Conservation (phyloP, 2,113 vertebrate genomes). For the Actenoides lindsayi region DNA sequence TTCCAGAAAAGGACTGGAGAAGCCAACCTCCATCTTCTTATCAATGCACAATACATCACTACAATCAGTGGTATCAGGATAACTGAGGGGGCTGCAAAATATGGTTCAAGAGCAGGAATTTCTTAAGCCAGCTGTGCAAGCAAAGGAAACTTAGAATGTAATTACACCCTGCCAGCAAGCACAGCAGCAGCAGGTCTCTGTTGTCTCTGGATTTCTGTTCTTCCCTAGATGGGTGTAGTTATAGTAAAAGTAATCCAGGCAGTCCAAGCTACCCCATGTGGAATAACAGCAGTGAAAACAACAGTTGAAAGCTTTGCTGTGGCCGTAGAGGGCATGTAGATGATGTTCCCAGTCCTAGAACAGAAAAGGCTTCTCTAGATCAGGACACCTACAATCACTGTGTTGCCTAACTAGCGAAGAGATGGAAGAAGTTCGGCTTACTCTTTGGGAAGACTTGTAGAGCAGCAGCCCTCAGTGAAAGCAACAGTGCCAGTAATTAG, state of each 20-base stretch:
- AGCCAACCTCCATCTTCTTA: background rate
- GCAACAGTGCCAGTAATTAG: background rate
- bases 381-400: background rate
- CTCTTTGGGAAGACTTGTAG: background rate
- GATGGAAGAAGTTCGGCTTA: background rate
- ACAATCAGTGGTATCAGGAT: background rate
- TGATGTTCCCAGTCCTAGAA: background rate
- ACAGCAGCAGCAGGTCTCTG: background rate
- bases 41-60: background rate
- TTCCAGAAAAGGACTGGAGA: background rate
- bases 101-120: background rate
- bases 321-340: rapidly evolving
- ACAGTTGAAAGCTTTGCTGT: background rate
- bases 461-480: background rate
- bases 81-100: background rate
- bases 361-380: background rate
- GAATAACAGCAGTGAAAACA: background rate
- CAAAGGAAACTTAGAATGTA: background rate
- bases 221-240: background rate
- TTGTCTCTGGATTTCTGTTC: background rate
- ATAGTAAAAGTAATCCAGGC: background rate
- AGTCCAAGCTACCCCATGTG: background rate
- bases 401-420: background rate
- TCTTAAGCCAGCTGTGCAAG: background rate
- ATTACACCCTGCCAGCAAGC: background rate